Percentiles rank a stretch among this genome's conserved stretches.
phyloP scores from a whole-genome alignment of 2,797 vertebrate species.

The Emys orbicularis region DNA sequence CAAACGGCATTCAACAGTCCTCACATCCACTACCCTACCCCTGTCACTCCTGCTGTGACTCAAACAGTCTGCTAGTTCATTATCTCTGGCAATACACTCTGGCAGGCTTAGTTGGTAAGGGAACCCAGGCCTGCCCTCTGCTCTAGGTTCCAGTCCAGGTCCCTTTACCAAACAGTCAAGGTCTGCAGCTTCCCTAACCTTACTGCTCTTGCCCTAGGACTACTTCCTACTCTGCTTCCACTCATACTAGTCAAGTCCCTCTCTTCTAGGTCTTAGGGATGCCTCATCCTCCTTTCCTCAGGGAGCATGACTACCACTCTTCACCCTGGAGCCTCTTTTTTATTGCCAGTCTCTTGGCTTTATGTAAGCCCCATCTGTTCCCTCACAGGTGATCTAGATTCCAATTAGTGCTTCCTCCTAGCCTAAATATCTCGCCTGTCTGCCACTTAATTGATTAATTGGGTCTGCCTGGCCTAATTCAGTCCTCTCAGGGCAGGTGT shows the following conservation, averaged over 20 bases:
- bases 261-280: not conserved
- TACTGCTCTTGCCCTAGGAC: not conserved
- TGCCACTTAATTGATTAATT: not conserved
- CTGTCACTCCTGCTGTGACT: not conserved
- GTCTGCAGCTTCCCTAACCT: not conserved
- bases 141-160: not conserved
- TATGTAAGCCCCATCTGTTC: not conserved
- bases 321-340: not conserved
- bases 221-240: not conserved
- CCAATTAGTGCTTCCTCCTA: not conserved
- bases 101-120: not conserved
- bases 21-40: not conserved
- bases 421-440: not conserved
- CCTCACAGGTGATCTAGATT: not conserved
- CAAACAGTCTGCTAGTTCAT: not conserved
- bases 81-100: not conserved
- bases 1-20: not conserved
- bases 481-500: not conserved
- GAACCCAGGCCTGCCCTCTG: too few species aligned
- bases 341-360: not conserved
- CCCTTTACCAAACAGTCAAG: not conserved
- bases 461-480: not conserved
- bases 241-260: not conserved
- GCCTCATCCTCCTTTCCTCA: not conserved
- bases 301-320: not conserved